Percentiles rank a stretch among this genome's conserved stretches.
phyloP scores from a whole-genome alignment of 2,888 invertebrate genomes.

The Coremacera marginata region DNA sequence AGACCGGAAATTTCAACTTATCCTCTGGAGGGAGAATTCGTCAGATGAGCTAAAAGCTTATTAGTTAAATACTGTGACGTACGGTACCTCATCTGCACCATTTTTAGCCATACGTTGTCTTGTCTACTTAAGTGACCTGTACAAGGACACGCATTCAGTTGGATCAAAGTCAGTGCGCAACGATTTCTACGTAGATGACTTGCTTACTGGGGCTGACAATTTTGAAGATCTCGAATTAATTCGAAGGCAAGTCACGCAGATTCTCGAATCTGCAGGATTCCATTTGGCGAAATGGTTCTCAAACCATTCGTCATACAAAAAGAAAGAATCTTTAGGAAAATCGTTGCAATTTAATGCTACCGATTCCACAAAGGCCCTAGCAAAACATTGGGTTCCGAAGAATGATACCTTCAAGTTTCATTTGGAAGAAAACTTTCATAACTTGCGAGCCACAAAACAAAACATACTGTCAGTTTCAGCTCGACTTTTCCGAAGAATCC shows the following conservation, averaged over 20 bases:
- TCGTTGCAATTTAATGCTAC: background rate
- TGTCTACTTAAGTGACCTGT: background rate
- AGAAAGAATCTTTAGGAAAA: background rate
- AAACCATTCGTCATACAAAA: background rate
- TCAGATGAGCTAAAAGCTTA: too few relatives aligned
- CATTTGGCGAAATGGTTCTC: background rate
- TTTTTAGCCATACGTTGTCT: background rate
- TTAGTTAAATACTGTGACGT: too few relatives aligned
- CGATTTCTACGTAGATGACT: constrained; percentile 3
- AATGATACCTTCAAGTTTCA: background rate
- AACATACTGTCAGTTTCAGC: background rate
- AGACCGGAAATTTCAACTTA: too few relatives aligned
- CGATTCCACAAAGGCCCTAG: background rate
- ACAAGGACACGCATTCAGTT: background rate
- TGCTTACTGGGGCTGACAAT: background rate
- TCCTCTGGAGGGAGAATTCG: too few relatives aligned
- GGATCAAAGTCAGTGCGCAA: background rate
- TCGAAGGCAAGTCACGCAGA: background rate
- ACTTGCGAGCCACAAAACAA: background rate
- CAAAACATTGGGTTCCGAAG: background rate
- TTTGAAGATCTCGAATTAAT: background rate
- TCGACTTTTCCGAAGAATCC: constrained; percentile 11
- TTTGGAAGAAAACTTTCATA: background rate
- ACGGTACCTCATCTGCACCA: constrained; percentile 43
- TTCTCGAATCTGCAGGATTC: background rate